These are phyloP conservation scores for Toxotes lorentzi DNA, from an alignment of 2,797 vertebrate genomes.

Conservation along the genomic window DNA sequence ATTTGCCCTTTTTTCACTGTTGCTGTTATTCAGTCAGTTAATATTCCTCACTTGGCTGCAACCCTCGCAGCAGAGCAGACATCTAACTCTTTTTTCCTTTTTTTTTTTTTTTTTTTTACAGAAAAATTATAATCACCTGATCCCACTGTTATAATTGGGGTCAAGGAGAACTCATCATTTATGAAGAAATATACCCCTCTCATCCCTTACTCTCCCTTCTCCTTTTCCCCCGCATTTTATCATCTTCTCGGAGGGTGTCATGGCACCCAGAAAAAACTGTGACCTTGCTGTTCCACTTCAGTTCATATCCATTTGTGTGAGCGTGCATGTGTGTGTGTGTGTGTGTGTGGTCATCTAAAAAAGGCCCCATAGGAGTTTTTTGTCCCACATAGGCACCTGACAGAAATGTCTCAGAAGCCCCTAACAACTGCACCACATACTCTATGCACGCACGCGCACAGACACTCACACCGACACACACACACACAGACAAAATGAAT, in stretches of 20 bases:
- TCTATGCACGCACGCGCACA: neutral
- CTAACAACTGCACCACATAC: slow-evolving; percentile 30
- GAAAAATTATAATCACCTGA: slow-evolving; percentile 64
- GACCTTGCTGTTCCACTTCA: slow-evolving; percentile 71
- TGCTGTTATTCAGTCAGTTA: slow-evolving; percentile 35
- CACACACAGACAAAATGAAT: neutral
- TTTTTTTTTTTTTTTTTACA: slow-evolving; percentile 16
- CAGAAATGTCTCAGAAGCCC: slow-evolving; percentile 60
- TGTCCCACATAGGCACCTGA: slow-evolving; percentile 66
- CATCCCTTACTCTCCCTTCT: slow-evolving; percentile 31
- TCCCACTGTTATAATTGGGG: slow-evolving; percentile 76
- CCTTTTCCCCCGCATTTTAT: slow-evolving; percentile 57
- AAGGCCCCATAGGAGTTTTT: slow-evolving; percentile 53
- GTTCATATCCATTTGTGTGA: slow-evolving; percentile 46
- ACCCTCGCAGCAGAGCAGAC: slow-evolving; percentile 27
- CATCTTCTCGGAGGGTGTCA: slow-evolving; percentile 57
- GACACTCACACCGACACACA: neutral
- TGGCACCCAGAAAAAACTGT: slow-evolving; percentile 39
- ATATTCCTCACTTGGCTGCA: slow-evolving; percentile 30
- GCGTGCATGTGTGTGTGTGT: neutral
- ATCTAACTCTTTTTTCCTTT: slow-evolving; percentile 8
- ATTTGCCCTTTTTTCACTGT: slow-evolving; percentile 18
- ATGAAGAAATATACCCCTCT: slow-evolving; percentile 58
- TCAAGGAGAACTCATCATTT: slow-evolving; percentile 77
- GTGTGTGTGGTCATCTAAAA: slow-evolving; percentile 37